These are phyloP conservation scores for Lanistes nyassanus DNA, from an alignment of 1,140 invertebrate genomes.

Conservation along the genomic window DNA sequence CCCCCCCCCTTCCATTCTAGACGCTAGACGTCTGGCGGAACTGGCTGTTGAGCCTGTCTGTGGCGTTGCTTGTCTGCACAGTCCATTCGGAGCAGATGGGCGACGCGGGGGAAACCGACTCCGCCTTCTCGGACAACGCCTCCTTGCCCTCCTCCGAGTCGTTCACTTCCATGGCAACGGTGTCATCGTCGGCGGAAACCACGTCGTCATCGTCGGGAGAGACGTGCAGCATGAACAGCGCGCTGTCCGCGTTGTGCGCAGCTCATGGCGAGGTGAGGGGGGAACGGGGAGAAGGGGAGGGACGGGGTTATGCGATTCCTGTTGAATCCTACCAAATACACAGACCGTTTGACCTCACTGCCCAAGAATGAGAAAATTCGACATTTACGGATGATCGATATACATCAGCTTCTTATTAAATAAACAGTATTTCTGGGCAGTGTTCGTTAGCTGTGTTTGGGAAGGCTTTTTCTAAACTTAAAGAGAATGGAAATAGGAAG, in stretches of 20 bases:
- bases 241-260: slow-evolving; percentile 44
- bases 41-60: too few relatives aligned
- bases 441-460: slow-evolving; percentile 8
- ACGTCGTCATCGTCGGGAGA: slow-evolving; percentile 49
- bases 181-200: slow-evolving; percentile 58
- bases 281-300: background rate
- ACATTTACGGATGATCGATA: too few relatives aligned
- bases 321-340: too few relatives aligned
- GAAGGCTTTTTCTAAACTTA: too few relatives aligned
- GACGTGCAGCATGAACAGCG: slow-evolving; percentile 50
- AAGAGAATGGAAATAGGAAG: background rate
- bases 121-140: slow-evolving; percentile 95
- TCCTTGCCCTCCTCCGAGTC: slow-evolving; percentile 91
- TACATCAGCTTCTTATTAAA: too few relatives aligned
- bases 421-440: too few relatives aligned
- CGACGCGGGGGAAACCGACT: slow-evolving; percentile 78
- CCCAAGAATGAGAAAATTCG: too few relatives aligned
- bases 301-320: too few relatives aligned
- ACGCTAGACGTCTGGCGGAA: background rate
- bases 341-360: too few relatives aligned
- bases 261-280: slow-evolving; percentile 50
- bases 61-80: background rate
- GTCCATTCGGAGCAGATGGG: slow-evolving; percentile 2
- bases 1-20: slow-evolving; percentile 5
- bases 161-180: slow-evolving; percentile 76